phyloP scores from a whole-genome alignment of 1,140 invertebrate species.

The Vanessa tameamea region DNA sequence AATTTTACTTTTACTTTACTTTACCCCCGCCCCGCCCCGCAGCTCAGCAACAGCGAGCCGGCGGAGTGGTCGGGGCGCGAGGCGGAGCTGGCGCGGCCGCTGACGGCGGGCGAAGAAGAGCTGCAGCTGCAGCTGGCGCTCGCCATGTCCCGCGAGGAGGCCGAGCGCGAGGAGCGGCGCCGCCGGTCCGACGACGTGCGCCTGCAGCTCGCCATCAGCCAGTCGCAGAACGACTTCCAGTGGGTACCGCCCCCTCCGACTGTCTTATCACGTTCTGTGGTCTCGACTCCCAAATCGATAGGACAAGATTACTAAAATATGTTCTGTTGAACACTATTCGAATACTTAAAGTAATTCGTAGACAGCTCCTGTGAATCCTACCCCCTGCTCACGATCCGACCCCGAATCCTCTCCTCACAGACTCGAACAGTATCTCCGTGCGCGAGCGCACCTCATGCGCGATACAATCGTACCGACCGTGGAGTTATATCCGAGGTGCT shows the following conservation, averaged over 20 bases:
- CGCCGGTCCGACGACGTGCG: slow-evolving; percentile 95
- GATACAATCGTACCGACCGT: neutral
- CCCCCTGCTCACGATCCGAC: neutral
- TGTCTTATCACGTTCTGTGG: no score
- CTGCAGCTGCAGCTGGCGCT: slow-evolving; percentile 90
- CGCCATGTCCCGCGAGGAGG: slow-evolving; percentile 99
- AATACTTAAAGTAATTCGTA: neutral
- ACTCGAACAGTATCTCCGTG: slow-evolving; percentile 28
- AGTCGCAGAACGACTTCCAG: slow-evolving; percentile 51
- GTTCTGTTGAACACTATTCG: no score
- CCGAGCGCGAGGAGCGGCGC: slow-evolving; percentile 97
- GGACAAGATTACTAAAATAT: no score
- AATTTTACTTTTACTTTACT: no score
- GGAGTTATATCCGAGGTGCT: slow-evolving; percentile 30
- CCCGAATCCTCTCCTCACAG: slow-evolving; percentile 7
- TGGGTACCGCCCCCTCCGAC: neutral
- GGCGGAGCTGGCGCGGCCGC: slow-evolving; percentile 33
- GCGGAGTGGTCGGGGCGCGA: slow-evolving; percentile 46
- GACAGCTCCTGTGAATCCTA: neutral
- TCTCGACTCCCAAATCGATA: no score
- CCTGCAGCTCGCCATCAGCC: slow-evolving; percentile 87
- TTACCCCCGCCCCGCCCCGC: neutral
- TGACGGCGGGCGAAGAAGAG: slow-evolving; percentile 83
- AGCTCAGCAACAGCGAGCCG: slow-evolving; percentile 40
- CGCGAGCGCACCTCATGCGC: neutral